Conservation (phyloP, 2,888 invertebrate genomes). For the Agrochola lychnidis region DNA sequence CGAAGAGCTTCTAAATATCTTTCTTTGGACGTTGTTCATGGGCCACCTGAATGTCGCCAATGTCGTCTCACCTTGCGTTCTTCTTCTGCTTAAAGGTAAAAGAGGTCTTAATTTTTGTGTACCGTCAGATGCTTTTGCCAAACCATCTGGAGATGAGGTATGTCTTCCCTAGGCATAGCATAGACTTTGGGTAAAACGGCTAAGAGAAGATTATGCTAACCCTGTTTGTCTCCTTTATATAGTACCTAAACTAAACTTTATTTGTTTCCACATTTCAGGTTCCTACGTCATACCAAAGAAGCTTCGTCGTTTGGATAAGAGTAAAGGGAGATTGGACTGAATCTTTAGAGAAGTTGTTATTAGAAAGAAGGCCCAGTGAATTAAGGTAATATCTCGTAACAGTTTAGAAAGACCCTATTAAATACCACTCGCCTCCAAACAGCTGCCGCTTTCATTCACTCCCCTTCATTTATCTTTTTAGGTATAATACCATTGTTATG, state of each 20-base stretch:
- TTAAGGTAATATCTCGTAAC: constrained; percentile 74
- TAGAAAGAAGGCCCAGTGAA: constrained; percentile 74
- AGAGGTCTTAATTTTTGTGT: too few relatives aligned
- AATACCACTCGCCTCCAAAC: too few relatives aligned
- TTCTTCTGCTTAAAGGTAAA: too few relatives aligned
- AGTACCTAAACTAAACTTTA: too few relatives aligned
- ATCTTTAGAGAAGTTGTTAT: constrained; percentile 80
- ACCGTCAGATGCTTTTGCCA: neutral
- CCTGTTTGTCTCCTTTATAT: neutral
- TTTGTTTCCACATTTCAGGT: constrained; percentile 74
- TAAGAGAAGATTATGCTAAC: neutral
- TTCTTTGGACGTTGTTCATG: too few relatives aligned
- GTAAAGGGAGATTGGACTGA: constrained; percentile 90
- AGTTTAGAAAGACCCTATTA: neutral
- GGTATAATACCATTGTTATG: too few relatives aligned
- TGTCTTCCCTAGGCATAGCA: neutral
- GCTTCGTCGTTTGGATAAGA: constrained; percentile 87
- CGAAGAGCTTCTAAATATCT: too few relatives aligned
- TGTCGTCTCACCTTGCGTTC: too few relatives aligned
- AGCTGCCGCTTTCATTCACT: too few relatives aligned
- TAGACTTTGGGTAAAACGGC: neutral
- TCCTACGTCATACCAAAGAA: constrained; percentile 82
- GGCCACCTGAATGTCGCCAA: neutral
- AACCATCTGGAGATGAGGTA: neutral
- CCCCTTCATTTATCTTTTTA: too few relatives aligned